These are phyloP conservation scores for Drosophila anomelani DNA, from an alignment of 2,888 invertebrate genomes.

Conservation along the genomic window DNA sequence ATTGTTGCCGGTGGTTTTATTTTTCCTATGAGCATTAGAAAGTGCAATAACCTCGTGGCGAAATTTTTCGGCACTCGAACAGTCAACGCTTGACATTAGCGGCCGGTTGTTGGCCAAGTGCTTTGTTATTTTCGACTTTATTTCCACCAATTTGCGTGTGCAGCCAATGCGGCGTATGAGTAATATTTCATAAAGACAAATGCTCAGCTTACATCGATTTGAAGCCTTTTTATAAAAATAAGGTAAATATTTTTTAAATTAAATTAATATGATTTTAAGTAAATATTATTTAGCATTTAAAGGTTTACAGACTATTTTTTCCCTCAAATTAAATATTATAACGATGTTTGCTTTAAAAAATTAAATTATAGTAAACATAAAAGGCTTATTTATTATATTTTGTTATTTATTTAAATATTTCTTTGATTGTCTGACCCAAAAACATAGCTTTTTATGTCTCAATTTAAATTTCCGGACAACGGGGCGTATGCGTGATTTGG, in stretches of 20 bases:
- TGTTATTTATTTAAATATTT: not conserved
- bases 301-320: no score
- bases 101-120: slow-evolving; percentile 19
- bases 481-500: slow-evolving; percentile 6
- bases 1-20: slow-evolving; percentile 24
- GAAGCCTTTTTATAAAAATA: slow-evolving; percentile 3
- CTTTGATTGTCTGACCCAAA: not conserved
- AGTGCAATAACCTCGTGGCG: slow-evolving; percentile 78
- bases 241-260: not conserved
- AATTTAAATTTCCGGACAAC: not conserved
- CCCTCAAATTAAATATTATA: no score
- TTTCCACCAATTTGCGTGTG: slow-evolving; percentile 26
- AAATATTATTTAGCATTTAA: no score
- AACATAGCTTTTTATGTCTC: not conserved
- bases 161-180: slow-evolving; percentile 43
- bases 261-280: no score
- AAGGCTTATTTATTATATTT: rapidly evolving
- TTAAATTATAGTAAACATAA: not conserved
- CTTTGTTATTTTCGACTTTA: slow-evolving; percentile 32
- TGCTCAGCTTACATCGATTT: slow-evolving; percentile 2
- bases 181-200: slow-evolving; percentile 15
- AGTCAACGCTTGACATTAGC: slow-evolving; percentile 45
- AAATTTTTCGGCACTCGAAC: slow-evolving; percentile 24
- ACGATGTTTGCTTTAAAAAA: no score
- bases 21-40: slow-evolving; percentile 51